Base-by-base conservation (phyloP, 2,113 vertebrate species). In the Rhizomys pruinosus region DNA sequence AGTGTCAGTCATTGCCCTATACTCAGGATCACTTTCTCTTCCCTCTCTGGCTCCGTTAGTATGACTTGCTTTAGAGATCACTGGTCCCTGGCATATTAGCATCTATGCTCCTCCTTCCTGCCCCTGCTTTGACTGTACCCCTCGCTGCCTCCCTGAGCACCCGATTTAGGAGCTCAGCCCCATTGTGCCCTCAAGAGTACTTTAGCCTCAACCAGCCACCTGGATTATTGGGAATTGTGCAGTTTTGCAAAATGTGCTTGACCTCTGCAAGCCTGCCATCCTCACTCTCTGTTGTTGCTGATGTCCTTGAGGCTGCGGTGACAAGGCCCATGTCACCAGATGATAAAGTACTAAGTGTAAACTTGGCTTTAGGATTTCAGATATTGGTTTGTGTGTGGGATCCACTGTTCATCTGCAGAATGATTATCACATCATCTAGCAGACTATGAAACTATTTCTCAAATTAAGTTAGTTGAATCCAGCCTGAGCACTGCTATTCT, bases 1-100 rank as follows among this genome's bases (percentile, higher is more conserved):
- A 39, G 29, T 9, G 22, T 11, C 6, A 2, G 3, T 4, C 25
- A 0, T 0, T 0, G 25, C 5, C 2, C 1, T 2, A 17, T 4
- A 4, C 29, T 9, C 29, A 1, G 0, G 0, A 19, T 7, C 66
- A 20, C 8, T 15, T 7, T 34, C 37, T 23, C 29, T 3, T 23
- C 2, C 44, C 22, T 1, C 1, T 66, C 29, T 27, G 5, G 12
- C 37, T 59, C 44, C 11, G 9, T 12, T 25, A 17, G 17, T 6
- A 0, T 63, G 20, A 16, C 2, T 16, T 19, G 37, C 2, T 23
- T 4, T 22, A 34, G 37, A n/a, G 8, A 16, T 39, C 13, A 3
- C 2, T 19, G 64, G 29, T 20, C 57, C 68, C 64, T 39, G 80
- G 8, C 29, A 63, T 1, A 1, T 52, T 52, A 11, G 34, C 15